Evolutionary conservation across 92 coral and sea anemone species (phyloP).

Genomic region (Actinostola sp.): DNA sequence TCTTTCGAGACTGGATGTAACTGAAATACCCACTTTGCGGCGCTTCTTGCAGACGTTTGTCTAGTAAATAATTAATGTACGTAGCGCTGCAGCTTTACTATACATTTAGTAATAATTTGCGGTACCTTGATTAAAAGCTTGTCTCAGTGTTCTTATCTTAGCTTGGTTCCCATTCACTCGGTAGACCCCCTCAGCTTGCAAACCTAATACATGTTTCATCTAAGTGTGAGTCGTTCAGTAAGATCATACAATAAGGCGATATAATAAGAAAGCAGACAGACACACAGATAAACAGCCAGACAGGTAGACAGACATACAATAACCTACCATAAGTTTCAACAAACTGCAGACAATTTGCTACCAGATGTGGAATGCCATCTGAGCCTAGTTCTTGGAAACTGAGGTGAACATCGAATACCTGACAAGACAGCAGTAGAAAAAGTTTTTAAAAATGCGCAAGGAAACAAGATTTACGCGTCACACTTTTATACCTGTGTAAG

Average conservation of each 20-base stretch:
- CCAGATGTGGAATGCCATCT: constrained; percentile 97
- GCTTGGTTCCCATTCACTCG: constrained; percentile 90
- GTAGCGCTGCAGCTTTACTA: too few species aligned
- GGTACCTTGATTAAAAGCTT: constrained; percentile 90
- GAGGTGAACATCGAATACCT: constrained; percentile 92
- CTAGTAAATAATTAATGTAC: too few species aligned
- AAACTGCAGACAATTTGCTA: constrained; percentile 95
- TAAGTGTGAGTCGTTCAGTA: neutral
- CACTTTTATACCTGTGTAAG: too few species aligned
- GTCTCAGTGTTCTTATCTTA: constrained; percentile 71
- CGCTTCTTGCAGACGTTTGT: too few species aligned
- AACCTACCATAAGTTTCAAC: constrained; percentile 87
- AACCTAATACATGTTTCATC: constrained; percentile 47
- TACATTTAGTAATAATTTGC: too few species aligned
- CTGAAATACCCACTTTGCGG: too few species aligned
- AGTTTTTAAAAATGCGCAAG: too few species aligned
- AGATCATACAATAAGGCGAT: neutral
- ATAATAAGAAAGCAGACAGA: neutral
- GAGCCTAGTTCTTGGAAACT: constrained; percentile 91
- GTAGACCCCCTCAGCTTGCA: constrained; percentile 92
- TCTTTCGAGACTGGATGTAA: too few species aligned
- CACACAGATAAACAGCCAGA: neutral
- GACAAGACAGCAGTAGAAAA: neutral
- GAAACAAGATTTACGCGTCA: neutral
- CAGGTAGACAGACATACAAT: neutral